Base-by-base conservation (phyloP, 1,140 invertebrate genomes). In the Pseudobourletiella spinata region DNA sequence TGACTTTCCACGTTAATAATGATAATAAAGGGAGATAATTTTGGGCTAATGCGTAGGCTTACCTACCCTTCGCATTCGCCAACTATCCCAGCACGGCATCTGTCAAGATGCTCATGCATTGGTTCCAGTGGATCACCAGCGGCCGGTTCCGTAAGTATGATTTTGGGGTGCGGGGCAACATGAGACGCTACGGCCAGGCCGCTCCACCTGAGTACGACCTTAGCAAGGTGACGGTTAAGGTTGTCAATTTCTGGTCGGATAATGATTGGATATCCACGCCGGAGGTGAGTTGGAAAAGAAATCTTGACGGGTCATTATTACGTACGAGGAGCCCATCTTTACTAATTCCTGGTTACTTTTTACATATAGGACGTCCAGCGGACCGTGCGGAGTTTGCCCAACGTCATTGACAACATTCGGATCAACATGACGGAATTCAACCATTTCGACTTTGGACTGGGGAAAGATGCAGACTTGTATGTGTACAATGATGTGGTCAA, bases 401-500 rank as follows among this genome's bases (percentile, higher is more conserved):
- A 80, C 35, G 63, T 78, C n/a, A 71, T 78, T 6, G 69, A 71
- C 3, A 70, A 72, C 16, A 77, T 76, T 57, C 72, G 77, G 63
- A 78, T 86, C 14, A 79, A 81, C 3, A 74, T 79, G 43, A 69
- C 78, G 35, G 77, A 77, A 39, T 87, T 86, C 65, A 86, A 85
- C 73, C 86, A 88, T 68, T 72, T 86, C 11, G 86, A 88, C 69
- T 88, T 85, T 72, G 58, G 86, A 8, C 85, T 80, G 76, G 85
- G 79, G 1, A 79, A 78, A 14, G 79, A 87, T 69, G 84, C 81
- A 1, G 77, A 76, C 1, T 73, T 76, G 65, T 73, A 85, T 1
- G 80, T 87, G 3, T 87, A 85, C 70, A 61, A 78, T 24, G 24
- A 69, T 24, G 60, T 74, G n/a, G 32, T 65, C 11, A 43, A 14